These are phyloP conservation scores for Diglossa cyanea DNA, from an alignment of 2,797 vertebrate genomes.

Conservation along the genomic window DNA sequence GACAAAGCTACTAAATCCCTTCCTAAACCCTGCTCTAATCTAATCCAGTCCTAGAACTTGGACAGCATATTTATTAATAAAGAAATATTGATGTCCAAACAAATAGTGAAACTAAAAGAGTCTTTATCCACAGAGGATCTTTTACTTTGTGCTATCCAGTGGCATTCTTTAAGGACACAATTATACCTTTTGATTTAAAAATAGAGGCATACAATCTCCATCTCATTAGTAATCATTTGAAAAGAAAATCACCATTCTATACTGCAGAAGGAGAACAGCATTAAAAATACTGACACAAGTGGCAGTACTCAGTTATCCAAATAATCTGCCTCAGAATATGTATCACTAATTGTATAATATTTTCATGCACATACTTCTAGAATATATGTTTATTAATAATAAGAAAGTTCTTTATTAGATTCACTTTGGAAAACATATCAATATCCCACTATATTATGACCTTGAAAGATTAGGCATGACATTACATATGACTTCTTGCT, in stretches of 20 bases:
- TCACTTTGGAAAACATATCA: neutral
- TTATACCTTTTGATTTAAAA: neutral
- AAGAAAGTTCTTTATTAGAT: neutral
- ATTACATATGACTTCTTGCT: neutral
- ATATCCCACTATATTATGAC: neutral
- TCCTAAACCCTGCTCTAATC: neutral
- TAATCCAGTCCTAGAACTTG: neutral
- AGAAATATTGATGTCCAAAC: neutral
- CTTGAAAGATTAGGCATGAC: neutral
- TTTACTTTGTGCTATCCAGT: neutral
- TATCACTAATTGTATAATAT: neutral
- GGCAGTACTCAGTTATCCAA: neutral
- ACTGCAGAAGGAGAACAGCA: neutral
- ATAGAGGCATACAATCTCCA: neutral
- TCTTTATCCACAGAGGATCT: neutral
- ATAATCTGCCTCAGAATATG: neutral
- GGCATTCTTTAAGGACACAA: neutral
- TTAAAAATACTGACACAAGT: neutral
- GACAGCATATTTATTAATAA: neutral
- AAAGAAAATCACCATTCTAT: neutral
- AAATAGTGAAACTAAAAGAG: neutral
- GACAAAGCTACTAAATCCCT: neutral
- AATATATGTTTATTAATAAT: neutral
- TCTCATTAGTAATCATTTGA: neutral
- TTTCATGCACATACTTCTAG: neutral